A percentile compares a stretch with the other conserved stretches of the same genome.
These are phyloP conservation scores for Cichlasoma orientale DNA, from an alignment of 2,797 vertebrate genomes.

Conservation along the genomic window DNA sequence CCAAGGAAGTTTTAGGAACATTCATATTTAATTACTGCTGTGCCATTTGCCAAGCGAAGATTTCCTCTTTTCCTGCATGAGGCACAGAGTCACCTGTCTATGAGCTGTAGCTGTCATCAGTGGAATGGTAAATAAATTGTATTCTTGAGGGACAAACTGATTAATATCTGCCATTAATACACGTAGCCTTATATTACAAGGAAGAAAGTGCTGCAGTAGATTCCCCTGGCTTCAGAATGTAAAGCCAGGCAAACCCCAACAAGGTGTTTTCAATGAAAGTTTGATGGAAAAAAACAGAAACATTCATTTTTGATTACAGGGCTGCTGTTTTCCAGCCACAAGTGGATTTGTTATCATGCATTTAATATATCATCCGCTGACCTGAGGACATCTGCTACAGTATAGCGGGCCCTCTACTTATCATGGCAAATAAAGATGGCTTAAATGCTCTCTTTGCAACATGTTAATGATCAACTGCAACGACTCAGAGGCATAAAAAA, in stretches of 20 bases:
- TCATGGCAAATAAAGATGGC: conserved; percentile 16
- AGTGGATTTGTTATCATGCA: conserved; percentile 11
- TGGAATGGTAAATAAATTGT: conserved; percentile 11
- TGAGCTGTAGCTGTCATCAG: not conserved
- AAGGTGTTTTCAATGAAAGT: conserved; percentile 5
- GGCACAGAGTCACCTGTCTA: conserved; percentile 14
- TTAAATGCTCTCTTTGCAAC: conserved; percentile 5
- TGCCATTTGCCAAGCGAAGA: conserved; percentile 30
- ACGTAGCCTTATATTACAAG: not conserved
- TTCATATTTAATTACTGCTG: conserved; percentile 42
- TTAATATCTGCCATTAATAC: conserved; percentile 5
- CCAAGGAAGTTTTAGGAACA: conserved; percentile 37
- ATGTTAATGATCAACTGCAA: conserved; percentile 37
- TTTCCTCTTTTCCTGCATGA: not conserved
- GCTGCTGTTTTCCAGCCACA: conserved; percentile 7
- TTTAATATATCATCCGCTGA: conserved; percentile 9
- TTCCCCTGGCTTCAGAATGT: not conserved
- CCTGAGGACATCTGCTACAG: conserved; percentile 23
- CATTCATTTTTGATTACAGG: conserved; percentile 13
- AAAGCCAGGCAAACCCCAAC: not conserved
- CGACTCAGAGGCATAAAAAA: conserved; percentile 15
- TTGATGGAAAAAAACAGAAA: conserved; percentile 8
- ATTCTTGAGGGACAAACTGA: not conserved
- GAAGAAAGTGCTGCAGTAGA: not conserved
- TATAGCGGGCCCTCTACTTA: conserved; percentile 8